phyloP scores from a whole-genome alignment of 1,140 invertebrate species.

The Tigriopus japonicus region DNA sequence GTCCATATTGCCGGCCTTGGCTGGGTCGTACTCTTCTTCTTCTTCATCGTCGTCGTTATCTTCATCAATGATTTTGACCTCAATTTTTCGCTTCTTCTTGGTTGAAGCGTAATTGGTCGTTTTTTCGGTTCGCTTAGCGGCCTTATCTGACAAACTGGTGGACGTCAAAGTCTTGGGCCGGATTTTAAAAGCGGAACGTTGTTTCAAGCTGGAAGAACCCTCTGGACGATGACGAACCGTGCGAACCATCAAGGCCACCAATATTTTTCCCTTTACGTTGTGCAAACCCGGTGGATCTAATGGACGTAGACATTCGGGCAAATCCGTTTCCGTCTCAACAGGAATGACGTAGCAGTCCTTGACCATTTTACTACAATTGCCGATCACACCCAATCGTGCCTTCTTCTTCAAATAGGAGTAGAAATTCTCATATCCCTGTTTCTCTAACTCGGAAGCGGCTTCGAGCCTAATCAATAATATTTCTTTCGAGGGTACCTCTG shows the following conservation, averaged over 20 bases:
- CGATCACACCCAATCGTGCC: constrained; percentile 41
- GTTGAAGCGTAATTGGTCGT: not conserved
- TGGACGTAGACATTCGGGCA: constrained; percentile 55
- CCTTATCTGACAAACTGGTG: not conserved
- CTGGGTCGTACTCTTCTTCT: too few species aligned
- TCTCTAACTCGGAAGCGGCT: constrained; percentile 58
- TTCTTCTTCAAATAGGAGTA: constrained; percentile 68
- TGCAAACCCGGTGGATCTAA: constrained; percentile 44
- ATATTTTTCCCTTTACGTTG: not conserved
- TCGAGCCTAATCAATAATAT: constrained; percentile 61
- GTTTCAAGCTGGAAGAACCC: not conserved
- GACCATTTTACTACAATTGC: constrained; percentile 45
- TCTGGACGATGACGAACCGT: not conserved
- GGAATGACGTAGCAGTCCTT: constrained; percentile 92
- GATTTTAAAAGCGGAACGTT: not conserved
- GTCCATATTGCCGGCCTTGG: too few species aligned
- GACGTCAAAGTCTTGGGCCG: not conserved
- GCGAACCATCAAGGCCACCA: constrained; percentile 1
- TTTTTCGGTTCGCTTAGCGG: not conserved
- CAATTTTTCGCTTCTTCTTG: not conserved
- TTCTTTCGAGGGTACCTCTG: constrained; percentile 45
- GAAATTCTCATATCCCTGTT: constrained; percentile 60
- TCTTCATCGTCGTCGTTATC: not conserved
- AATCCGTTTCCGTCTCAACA: constrained; percentile 47
- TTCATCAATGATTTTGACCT: not conserved